These are phyloP conservation scores for Poliocrania exsul DNA, from an alignment of 2,797 vertebrate species.

Conservation along the genomic window DNA sequence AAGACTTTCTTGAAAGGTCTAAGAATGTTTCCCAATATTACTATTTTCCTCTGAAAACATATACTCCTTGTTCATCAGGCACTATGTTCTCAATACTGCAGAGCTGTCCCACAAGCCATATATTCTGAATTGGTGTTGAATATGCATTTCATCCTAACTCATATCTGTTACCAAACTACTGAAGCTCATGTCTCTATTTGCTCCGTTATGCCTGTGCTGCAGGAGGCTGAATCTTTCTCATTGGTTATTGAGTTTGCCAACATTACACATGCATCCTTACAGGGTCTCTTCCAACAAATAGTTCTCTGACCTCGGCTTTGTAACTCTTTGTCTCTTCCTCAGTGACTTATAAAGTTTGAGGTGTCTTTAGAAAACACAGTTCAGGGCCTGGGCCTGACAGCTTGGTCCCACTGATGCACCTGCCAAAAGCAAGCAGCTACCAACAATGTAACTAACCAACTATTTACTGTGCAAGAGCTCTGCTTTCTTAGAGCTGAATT, in stretches of 20 bases:
- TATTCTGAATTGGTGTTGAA: neutral
- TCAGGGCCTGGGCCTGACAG: neutral
- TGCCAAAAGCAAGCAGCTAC: neutral
- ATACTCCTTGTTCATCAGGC: neutral
- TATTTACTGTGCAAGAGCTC: neutral
- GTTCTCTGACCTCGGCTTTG: neutral
- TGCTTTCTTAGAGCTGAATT: neutral
- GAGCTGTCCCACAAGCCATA: neutral
- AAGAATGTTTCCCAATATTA: neutral
- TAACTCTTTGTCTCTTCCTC: rapidly evolving
- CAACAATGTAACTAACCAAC: neutral
- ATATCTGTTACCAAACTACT: neutral
- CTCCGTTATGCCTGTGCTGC: neutral
- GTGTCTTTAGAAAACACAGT: neutral
- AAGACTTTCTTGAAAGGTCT: neutral
- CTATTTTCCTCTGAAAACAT: neutral
- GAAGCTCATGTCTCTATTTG: neutral
- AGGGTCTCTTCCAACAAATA: neutral
- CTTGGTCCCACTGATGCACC: neutral
- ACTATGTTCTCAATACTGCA: neutral
- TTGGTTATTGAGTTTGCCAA: neutral
- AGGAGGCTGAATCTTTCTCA: neutral
- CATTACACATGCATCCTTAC: neutral
- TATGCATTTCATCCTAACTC: neutral
- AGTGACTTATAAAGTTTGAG: neutral